A percentile compares a stretch with the other conserved stretches of the same genome.
These are phyloP conservation scores for Perognathus longimembris DNA, from an alignment of 2,113 vertebrate genomes.

Conservation along the genomic window DNA sequence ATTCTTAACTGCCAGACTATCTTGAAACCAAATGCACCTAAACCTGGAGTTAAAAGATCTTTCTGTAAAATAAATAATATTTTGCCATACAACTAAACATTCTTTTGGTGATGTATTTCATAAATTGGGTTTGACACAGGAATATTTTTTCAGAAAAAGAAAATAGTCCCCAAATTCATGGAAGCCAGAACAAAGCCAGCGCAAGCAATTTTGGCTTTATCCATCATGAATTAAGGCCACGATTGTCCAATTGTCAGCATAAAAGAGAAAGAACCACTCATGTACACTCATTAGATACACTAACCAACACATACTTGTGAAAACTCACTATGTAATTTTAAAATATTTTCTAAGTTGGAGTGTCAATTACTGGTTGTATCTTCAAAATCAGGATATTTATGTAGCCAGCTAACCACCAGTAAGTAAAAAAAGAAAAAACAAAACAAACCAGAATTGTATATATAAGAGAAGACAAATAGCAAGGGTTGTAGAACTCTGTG, in stretches of 20 bases:
- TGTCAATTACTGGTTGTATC: neutral
- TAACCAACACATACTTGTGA: neutral
- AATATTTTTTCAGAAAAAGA: neutral
- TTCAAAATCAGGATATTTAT: constrained; percentile 3
- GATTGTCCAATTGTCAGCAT: too few species aligned
- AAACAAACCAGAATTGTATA: too few species aligned
- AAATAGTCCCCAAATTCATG: neutral
- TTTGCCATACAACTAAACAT: neutral
- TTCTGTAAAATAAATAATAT: neutral
- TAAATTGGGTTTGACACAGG: neutral
- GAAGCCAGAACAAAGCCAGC: neutral
- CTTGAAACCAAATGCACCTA: neutral
- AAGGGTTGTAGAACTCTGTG: neutral
- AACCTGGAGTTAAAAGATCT: neutral
- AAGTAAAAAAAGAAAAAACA: neutral
- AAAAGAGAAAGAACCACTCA: neutral
- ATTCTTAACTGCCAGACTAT: neutral
- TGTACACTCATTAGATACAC: neutral
- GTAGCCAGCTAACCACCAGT: neutral
- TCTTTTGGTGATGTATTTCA: neutral
- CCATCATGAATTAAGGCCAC: too few species aligned
- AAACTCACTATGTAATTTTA: neutral
- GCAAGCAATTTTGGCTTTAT: neutral
- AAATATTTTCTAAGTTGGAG: neutral
- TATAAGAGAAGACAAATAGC: constrained; percentile 30